Percentiles rank a stretch among this genome's conserved stretches.
Evolutionary conservation across 2,888 invertebrate genomes (phyloP).

Genomic region (Hydriomena furcata): DNA sequence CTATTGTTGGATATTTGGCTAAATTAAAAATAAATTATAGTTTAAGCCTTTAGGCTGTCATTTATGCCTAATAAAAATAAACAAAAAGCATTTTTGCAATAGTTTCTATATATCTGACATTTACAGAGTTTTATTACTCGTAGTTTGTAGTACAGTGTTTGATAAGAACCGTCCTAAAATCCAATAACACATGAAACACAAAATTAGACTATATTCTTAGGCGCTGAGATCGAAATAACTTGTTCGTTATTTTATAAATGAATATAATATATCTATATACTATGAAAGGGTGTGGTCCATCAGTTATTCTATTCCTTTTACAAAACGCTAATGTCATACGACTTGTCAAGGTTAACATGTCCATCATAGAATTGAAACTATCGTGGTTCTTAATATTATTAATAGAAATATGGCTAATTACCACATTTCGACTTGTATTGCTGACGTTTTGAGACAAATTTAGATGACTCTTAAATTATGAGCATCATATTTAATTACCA

Average conservation of each 20-base stretch:
- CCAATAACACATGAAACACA: neutral
- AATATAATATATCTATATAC: too few relatives aligned
- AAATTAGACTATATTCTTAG: neutral
- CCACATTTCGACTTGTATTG: too few relatives aligned
- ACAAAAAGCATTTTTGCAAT: neutral
- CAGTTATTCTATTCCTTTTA: slow-evolving; percentile 1
- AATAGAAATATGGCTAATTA: too few relatives aligned
- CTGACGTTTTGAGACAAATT: too few relatives aligned
- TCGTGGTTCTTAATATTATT: too few relatives aligned
- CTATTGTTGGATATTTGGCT: neutral
- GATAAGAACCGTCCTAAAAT: too few relatives aligned
- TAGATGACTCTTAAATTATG: too few relatives aligned
- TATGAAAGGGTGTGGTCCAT: slow-evolving; percentile 9
- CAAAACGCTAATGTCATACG: neutral
- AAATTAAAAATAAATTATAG: slow-evolving; percentile 7
- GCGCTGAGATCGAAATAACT: neutral
- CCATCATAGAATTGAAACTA: too few relatives aligned
- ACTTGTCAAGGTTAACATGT: neutral
- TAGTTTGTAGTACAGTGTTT: neutral
- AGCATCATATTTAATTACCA: too few relatives aligned
- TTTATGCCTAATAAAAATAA: slow-evolving; percentile 13
- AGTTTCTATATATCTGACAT: slow-evolving; percentile 1
- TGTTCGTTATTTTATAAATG: neutral
- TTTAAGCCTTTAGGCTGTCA: slow-evolving; percentile 3
- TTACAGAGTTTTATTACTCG: slow-evolving; percentile 1